phyloP scores from a whole-genome alignment of 2,113 vertebrate species.

The Xyliphius kryptos region DNA sequence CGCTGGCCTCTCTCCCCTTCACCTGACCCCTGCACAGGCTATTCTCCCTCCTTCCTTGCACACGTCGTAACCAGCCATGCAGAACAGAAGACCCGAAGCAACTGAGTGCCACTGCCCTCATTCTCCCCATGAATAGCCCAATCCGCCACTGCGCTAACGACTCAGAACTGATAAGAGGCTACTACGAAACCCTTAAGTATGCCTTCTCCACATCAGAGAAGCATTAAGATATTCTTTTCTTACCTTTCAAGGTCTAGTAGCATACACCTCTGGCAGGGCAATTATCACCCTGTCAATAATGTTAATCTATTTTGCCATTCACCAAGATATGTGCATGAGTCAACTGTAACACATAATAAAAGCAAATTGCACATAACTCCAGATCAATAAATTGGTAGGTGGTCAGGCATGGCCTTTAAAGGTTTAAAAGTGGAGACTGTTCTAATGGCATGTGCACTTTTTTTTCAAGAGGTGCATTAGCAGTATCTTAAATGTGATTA shows the following conservation, averaged over 20 bases:
- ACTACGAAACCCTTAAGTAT: constrained; percentile 39
- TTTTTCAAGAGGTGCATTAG: constrained; percentile 13
- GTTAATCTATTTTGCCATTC: constrained; percentile 56
- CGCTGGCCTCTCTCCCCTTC: constrained; percentile 38
- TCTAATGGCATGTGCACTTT: background rate
- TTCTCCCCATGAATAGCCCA: constrained; percentile 25
- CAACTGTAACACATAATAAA: constrained; percentile 57
- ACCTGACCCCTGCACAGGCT: constrained; percentile 45
- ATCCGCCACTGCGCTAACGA: constrained; percentile 56
- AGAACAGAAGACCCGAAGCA: constrained; percentile 33
- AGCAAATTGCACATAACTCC: constrained; percentile 51
- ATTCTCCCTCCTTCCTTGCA: constrained; percentile 34
- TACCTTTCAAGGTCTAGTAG: constrained; percentile 35
- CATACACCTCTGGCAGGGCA: constrained; percentile 21
- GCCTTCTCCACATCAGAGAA: constrained; percentile 30
- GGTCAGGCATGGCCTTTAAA: constrained; percentile 46
- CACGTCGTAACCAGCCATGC: constrained; percentile 15
- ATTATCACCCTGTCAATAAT: constrained; percentile 41
- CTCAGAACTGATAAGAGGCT: constrained; percentile 54
- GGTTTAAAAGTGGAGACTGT: constrained; percentile 38
- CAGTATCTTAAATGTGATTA: background rate
- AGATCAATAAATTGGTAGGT: constrained; percentile 60
- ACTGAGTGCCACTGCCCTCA: constrained; percentile 28
- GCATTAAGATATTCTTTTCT: constrained; percentile 50
- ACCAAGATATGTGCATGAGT: constrained; percentile 55